These are phyloP conservation scores for Egretta garzetta DNA, from an alignment of 2,113 vertebrate species.

Conservation along the genomic window DNA sequence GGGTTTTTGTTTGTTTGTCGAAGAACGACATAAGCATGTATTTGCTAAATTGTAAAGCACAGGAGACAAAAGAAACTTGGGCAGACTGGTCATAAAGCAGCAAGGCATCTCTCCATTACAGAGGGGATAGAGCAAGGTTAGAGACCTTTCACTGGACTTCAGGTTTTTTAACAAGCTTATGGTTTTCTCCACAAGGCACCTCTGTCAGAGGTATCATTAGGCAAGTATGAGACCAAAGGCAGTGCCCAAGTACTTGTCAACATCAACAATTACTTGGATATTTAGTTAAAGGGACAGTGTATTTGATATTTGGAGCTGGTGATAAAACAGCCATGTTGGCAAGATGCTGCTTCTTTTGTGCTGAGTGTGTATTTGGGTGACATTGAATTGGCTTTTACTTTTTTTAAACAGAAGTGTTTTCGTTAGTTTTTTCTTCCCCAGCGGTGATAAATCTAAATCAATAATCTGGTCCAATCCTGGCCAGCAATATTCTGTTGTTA, in stretches of 20 bases:
- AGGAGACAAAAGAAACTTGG: neutral
- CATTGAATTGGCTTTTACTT: neutral
- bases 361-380: neutral
- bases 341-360: neutral
- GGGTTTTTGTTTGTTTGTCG: neutral
- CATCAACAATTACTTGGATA: neutral
- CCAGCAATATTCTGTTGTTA: neutral
- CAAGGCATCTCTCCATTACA: neutral
- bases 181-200: neutral
- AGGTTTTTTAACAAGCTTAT: neutral
- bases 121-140: neutral
- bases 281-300: neutral
- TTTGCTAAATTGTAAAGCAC: neutral
- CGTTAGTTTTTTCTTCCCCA: neutral
- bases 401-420: neutral
- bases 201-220: neutral
- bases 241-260: constrained; percentile 21
- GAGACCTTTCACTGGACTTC: neutral
- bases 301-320: neutral
- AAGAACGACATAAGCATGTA: neutral
- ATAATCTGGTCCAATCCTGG: neutral
- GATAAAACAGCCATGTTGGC: neutral
- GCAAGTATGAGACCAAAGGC: neutral
- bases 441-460: neutral
- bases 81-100: neutral